A percentile compares a stretch with the other conserved stretches of the same genome.
Conservation (phyloP, 2,113 vertebrate species). For the Oxyruncus cristatus region DNA sequence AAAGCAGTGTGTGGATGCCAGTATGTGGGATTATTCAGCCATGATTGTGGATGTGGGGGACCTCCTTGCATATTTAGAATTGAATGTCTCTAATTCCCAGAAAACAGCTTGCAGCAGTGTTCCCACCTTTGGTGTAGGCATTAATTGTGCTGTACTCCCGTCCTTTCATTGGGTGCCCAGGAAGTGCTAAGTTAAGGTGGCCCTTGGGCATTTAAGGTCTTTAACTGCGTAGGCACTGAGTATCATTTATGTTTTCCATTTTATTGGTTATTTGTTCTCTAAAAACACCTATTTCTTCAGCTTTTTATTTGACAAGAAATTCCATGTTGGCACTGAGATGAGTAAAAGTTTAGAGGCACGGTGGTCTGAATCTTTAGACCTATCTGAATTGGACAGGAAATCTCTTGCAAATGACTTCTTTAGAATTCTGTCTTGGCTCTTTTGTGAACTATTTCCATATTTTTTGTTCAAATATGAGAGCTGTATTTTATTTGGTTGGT, state of each 20-base stretch:
- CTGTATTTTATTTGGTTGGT: not conserved
- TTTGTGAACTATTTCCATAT: not conserved
- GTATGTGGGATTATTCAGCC: not conserved
- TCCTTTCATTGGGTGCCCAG: not conserved
- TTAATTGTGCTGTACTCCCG: not conserved
- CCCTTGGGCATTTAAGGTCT: not conserved
- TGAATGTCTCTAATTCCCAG: not conserved
- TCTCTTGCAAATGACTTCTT: not conserved
- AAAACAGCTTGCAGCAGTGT: not conserved
- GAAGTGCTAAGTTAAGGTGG: not conserved
- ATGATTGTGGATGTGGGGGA: not conserved
- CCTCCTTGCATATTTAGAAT: not conserved
- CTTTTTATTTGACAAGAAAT: not conserved
- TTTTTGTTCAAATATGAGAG: not conserved
- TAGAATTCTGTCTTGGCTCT: not conserved
- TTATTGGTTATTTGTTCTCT: not conserved
- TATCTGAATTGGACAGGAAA: not conserved
- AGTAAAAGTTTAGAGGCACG: not conserved
- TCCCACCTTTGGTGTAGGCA: not conserved
- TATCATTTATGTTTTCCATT: not conserved
- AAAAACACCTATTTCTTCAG: not conserved
- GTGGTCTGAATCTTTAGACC: not conserved
- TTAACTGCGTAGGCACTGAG: not conserved
- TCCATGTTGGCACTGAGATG: not conserved
- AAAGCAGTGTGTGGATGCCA: not conserved